Conservation (phyloP, 2,113 vertebrate species). For the Dasyprocta punctata region DNA sequence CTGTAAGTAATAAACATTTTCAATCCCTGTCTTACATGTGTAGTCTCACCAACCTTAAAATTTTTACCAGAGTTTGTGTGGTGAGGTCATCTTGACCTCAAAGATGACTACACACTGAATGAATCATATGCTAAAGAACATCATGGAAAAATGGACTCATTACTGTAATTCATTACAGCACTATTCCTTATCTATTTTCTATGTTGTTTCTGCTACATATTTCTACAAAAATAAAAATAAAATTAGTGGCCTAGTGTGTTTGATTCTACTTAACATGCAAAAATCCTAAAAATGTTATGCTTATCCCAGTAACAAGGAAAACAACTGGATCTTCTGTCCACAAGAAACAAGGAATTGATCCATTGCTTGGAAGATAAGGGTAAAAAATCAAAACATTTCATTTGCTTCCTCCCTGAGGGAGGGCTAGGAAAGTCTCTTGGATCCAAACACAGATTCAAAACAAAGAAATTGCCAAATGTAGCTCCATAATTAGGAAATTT, state of each 20-base stretch:
- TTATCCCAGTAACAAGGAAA: neutral
- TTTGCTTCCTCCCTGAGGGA: neutral
- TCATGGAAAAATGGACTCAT: neutral
- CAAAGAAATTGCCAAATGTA: neutral
- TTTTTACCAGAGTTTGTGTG: neutral
- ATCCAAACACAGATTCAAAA: neutral
- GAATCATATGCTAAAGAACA: neutral
- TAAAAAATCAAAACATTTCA: neutral
- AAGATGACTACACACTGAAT: neutral
- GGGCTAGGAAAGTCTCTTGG: neutral
- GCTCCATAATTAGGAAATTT: neutral
- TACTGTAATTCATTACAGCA: neutral
- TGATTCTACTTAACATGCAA: neutral
- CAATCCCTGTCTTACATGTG: neutral
- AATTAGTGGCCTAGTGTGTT: neutral
- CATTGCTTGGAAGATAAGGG: neutral
- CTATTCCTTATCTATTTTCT: neutral
- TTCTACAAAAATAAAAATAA: neutral
- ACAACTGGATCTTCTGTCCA: neutral
- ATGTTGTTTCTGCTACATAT: neutral
- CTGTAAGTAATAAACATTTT: neutral
- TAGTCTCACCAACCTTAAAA: neutral
- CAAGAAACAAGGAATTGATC: neutral
- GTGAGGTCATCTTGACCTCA: neutral
- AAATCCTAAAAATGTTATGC: neutral